Evolutionary conservation across 1,140 invertebrate genomes (phyloP).

Genomic region (Lordiphosa stackelbergi): DNA sequence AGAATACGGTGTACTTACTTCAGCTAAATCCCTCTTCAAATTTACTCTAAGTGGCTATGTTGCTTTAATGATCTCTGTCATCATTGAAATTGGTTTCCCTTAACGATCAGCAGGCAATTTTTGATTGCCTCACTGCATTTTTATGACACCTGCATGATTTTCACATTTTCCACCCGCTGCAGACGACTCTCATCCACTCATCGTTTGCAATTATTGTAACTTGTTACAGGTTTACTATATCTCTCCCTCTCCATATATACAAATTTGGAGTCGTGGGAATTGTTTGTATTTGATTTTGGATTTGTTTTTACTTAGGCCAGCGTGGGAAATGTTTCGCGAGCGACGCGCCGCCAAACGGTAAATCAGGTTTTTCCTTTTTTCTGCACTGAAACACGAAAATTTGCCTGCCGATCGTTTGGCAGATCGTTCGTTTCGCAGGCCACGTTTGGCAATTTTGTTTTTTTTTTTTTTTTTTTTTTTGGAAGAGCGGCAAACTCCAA

Average conservation of each 20-base stretch:
- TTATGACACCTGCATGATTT: slow-evolving; percentile 73
- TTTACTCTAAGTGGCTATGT: slow-evolving; percentile 17
- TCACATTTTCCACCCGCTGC: slow-evolving; percentile 67
- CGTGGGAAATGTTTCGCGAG: slow-evolving; percentile 59
- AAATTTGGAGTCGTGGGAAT: slow-evolving; percentile 75
- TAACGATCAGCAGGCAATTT: slow-evolving; percentile 33
- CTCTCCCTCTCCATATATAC: slow-evolving; percentile 58
- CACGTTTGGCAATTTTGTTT: slow-evolving; percentile 14
- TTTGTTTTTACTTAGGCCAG: slow-evolving; percentile 47
- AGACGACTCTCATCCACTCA: slow-evolving; percentile 44
- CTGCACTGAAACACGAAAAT: slow-evolving; percentile 37
- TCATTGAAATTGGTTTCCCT: slow-evolving; percentile 39
- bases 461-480: slow-evolving; percentile 19
- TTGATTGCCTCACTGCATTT: slow-evolving; percentile 39
- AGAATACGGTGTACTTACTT: not conserved
- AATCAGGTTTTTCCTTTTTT: slow-evolving; percentile 69
- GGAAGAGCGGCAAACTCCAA: slow-evolving; percentile 18
- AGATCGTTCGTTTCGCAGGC: slow-evolving; percentile 32
- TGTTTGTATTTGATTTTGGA: slow-evolving; percentile 51
- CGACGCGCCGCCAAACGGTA: slow-evolving; percentile 58
- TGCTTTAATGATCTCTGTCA: slow-evolving; percentile 24
- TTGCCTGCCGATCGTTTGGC: slow-evolving; percentile 47
- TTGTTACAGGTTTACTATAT: slow-evolving; percentile 66
- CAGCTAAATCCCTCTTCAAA: slow-evolving; percentile 12
- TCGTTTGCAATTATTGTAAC: slow-evolving; percentile 63